Conservation (phyloP, 2,888 invertebrate species). For the Brachylomia viminalis region DNA sequence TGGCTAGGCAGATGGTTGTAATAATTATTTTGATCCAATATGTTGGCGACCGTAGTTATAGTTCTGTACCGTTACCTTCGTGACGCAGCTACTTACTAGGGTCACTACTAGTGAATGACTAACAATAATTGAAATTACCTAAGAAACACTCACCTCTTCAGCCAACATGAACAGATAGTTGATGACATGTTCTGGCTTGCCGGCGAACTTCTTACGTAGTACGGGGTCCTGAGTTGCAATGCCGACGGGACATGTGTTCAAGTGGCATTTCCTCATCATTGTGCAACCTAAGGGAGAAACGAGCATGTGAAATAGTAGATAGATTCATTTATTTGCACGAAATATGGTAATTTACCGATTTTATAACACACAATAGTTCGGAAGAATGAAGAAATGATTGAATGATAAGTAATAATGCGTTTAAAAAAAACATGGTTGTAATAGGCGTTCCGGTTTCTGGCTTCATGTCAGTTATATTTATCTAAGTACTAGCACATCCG, state of each 20-base stretch:
- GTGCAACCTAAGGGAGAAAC: conserved; percentile 93
- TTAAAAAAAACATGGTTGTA: not conserved
- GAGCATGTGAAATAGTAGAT: not conserved
- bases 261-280: conserved; percentile 99
- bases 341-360: no score
- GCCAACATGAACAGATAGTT: conserved; percentile 99
- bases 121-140: not conserved
- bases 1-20: not conserved
- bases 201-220: conserved; percentile 98
- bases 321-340: no score
- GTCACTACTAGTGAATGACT: not conserved
- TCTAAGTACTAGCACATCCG: not conserved
- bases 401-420: not conserved
- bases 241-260: conserved; percentile 99
- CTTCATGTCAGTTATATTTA: not conserved
- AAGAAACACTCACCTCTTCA: conserved; percentile 94
- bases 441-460: not conserved
- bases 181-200: conserved; percentile 99
- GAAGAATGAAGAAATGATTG: no score
- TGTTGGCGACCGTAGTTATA: not conserved
- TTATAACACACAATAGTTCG: no score
- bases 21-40: not conserved
- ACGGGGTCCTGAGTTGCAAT: conserved; percentile 99
- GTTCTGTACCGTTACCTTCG: not conserved
- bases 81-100: not conserved